Base-by-base conservation (phyloP, 2,888 invertebrate genomes). In the Melanchra persicariae region DNA sequence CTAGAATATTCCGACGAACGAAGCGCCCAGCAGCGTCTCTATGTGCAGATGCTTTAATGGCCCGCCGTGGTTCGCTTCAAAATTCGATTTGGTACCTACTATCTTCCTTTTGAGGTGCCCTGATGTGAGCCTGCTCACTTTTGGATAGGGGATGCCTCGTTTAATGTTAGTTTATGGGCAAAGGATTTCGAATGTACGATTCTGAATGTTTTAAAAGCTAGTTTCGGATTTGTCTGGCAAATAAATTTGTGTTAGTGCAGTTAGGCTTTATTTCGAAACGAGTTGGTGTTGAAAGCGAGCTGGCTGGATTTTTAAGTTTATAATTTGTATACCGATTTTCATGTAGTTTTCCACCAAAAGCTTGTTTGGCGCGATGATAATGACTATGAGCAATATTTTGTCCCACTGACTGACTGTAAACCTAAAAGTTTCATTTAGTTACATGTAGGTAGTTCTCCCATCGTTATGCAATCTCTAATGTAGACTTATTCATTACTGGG, bases 41-140 rank as follows among this genome's bases (percentile, higher is more conserved):
- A 86, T 87, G 85, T 87, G 83, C 86, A 87, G 87, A 90, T 87
- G 87, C 88, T 86, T 85, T 89, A 90, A 90, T 89, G 88, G 88
- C 85, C 83, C 85, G 80, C 81, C 85, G 85, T 86, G 85, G 83
- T 82, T 82, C 87, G 82, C 82, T 87, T 87, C 87, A 85, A 88
- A 87, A 88, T 88, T 88, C 87, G 85, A 88, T 86, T 87, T 88
- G 82, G 81, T 86, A 82, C 85, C 88, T 79, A 63, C 78, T 79
- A 79, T 86, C 81, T 86, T 85, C 84, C 83, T 85, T 87, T 89
- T 84, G 81, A 82, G 81, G 77, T 72, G 66, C 26, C 64, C 78
- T 76, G 79, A 77, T 82, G 85, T 78, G 71, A 81, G 79, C 59
- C 84, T 81, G 77, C 71, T 74, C 77, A 79, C 81, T 83, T 84